Evolutionary conservation across 2,888 invertebrate species (phyloP).

Genomic region (Meloe dianella): DNA sequence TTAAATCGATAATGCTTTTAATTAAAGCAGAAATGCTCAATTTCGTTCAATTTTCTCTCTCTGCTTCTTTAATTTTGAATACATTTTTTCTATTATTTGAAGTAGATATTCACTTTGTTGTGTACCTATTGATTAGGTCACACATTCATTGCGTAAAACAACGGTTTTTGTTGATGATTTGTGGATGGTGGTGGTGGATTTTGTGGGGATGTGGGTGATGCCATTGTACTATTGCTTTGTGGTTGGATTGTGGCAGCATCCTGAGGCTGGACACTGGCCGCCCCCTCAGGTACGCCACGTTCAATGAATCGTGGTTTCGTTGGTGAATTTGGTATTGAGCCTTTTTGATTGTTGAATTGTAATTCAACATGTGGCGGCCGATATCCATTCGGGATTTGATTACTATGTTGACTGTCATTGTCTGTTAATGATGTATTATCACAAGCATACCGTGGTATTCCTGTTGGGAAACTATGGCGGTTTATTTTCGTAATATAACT

Average conservation of each 20-base stretch:
- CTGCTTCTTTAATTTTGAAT: no score
- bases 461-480: slow-evolving; percentile 54
- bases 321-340: slow-evolving; percentile 64
- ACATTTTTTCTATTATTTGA: no score
- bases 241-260: slow-evolving; percentile 58
- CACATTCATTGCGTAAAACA: slow-evolving; percentile 88
- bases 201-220: slow-evolving; percentile 61
- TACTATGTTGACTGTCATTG: slow-evolving; percentile 49
- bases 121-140: slow-evolving; percentile 72
- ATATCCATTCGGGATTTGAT: slow-evolving; percentile 48
- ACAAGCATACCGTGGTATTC: slow-evolving; percentile 47
- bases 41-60: slow-evolving; percentile 12
- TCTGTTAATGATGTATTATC: slow-evolving; percentile 52
- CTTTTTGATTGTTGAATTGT: slow-evolving; percentile 43
- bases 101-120: slow-evolving; percentile 43
- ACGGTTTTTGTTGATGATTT: slow-evolving; percentile 62
- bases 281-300: slow-evolving; percentile 77
- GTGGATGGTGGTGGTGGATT: slow-evolving; percentile 59
- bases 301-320: slow-evolving; percentile 62
- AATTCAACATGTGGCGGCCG: slow-evolving; percentile 42
- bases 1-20: slow-evolving; percentile 38
- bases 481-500: slow-evolving; percentile 50
- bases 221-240: slow-evolving; percentile 53
- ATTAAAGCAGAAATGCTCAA: slow-evolving; percentile 34
- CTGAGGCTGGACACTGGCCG: slow-evolving; percentile 73